These are phyloP conservation scores for Mylabris sibirica DNA, from an alignment of 2,888 invertebrate species.

Conservation along the genomic window DNA sequence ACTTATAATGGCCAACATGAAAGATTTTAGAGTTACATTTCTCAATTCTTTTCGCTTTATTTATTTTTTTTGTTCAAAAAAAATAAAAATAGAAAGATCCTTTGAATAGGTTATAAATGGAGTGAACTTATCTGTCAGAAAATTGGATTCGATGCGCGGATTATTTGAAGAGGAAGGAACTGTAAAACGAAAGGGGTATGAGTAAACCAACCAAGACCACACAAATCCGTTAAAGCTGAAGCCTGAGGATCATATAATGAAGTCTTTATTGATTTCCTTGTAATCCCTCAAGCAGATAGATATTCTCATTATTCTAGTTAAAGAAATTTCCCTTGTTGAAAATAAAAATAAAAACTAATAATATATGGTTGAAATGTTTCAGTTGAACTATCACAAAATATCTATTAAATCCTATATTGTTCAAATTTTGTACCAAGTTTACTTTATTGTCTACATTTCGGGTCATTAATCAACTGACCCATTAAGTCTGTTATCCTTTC, in stretches of 20 bases:
- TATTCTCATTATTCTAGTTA: conserved; percentile 42
- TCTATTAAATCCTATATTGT: background rate
- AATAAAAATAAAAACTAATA: conserved; percentile 29
- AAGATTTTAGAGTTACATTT: conserved; percentile 35
- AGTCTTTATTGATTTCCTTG: conserved; percentile 54
- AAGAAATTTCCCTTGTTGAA: conserved; percentile 23
- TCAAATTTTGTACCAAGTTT: too few species aligned
- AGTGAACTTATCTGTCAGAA: conserved; percentile 56
- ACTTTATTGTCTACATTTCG: conserved; percentile 3
- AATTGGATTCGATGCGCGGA: conserved; percentile 55
- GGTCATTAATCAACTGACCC: conserved; percentile 26
- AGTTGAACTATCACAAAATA: background rate
- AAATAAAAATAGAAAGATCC: too few species aligned
- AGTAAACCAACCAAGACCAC: conserved; percentile 43
- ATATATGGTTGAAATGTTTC: background rate
- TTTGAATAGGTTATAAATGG: conserved; percentile 55
- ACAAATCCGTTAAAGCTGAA: conserved; percentile 51
- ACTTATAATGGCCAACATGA: background rate
- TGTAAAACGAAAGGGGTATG: conserved; percentile 11
- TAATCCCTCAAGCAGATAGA: conserved; percentile 48
- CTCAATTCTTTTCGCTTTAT: conserved; percentile 25
- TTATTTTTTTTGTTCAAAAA: conserved; percentile 19
- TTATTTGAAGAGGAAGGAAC: conserved; percentile 48
- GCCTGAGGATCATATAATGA: conserved; percentile 53
- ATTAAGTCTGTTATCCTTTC: conserved; percentile 29